These are phyloP conservation scores for Cygnus buccinator DNA, from an alignment of 2,113 vertebrate genomes.

Conservation along the genomic window DNA sequence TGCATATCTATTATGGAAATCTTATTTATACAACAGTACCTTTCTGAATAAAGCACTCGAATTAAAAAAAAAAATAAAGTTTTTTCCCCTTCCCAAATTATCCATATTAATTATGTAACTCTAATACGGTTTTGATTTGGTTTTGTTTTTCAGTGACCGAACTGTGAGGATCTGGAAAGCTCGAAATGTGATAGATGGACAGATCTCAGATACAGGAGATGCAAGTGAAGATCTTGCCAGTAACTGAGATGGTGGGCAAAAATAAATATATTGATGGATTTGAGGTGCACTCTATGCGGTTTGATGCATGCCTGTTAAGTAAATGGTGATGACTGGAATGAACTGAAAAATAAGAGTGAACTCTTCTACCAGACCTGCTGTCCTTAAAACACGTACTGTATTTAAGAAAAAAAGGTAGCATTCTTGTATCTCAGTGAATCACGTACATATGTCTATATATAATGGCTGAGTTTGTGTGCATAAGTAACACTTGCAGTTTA, in stretches of 20 bases:
- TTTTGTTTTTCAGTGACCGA: constrained; percentile 84
- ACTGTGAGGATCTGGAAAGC: constrained; percentile 97
- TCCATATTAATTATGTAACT: neutral
- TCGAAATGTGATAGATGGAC: constrained; percentile 84
- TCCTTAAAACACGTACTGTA: constrained; percentile 66
- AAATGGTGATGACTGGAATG: constrained; percentile 60
- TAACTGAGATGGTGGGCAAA: constrained; percentile 57
- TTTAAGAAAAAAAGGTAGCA: constrained; percentile 45
- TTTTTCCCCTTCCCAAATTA: neutral
- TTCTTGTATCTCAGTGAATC: constrained; percentile 59
- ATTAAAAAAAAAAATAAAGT: too few relatives aligned
- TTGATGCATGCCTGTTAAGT: constrained; percentile 59
- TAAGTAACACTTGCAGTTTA: constrained; percentile 58
- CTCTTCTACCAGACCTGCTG: constrained; percentile 70
- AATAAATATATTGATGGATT: constrained; percentile 33
- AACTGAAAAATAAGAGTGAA: constrained; percentile 61
- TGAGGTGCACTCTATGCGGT: constrained; percentile 60
- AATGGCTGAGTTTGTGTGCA: constrained; percentile 65
- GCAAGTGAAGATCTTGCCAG: constrained; percentile 85
- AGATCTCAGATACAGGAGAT: constrained; percentile 81
- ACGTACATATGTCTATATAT: constrained; percentile 24
- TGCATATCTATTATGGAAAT: neutral
- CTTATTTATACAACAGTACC: neutral
- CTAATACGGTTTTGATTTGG: neutral
- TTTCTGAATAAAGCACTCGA: neutral